Conservation (phyloP, 2,888 invertebrate genomes). For the Troides aeacus region DNA sequence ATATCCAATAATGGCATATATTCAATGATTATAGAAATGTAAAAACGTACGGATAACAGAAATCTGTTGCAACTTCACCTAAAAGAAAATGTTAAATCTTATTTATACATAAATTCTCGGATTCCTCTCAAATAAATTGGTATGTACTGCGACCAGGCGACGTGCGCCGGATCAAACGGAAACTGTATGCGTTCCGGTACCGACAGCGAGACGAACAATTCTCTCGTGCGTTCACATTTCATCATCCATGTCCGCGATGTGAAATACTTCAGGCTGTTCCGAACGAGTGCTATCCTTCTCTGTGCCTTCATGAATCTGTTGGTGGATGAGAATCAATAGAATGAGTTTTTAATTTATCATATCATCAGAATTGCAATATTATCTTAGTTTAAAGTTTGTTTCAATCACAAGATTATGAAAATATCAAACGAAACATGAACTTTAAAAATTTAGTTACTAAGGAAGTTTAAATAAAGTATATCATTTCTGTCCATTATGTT, state of each 20-base stretch:
- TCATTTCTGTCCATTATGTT: no score
- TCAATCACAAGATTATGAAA: no score
- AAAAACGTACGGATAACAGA: no score
- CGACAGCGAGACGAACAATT: slow-evolving; percentile 29
- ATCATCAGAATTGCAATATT: no score
- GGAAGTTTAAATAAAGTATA: no score
- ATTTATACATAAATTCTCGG: slow-evolving; percentile 18
- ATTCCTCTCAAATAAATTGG: slow-evolving; percentile 34
- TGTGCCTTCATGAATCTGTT: slow-evolving; percentile 44
- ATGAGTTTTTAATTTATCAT: no score
- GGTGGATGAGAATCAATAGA: neutral
- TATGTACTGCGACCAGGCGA: slow-evolving; percentile 37
- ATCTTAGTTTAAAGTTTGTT: no score
- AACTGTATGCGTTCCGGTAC: slow-evolving; percentile 29
- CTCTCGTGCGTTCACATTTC: slow-evolving; percentile 27
- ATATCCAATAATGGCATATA: no score
- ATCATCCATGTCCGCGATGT: slow-evolving; percentile 35
- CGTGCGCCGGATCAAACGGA: slow-evolving; percentile 35
- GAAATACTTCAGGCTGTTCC: slow-evolving; percentile 35
- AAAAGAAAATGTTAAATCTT: neutral
- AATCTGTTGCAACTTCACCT: no score
- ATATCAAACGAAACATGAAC: no score
- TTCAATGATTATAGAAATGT: no score
- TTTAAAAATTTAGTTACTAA: no score
- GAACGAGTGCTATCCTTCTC: slow-evolving; percentile 32